Evolutionary conservation across 2,888 invertebrate species (phyloP).

Genomic region (Sabatieria punctata): DNA sequence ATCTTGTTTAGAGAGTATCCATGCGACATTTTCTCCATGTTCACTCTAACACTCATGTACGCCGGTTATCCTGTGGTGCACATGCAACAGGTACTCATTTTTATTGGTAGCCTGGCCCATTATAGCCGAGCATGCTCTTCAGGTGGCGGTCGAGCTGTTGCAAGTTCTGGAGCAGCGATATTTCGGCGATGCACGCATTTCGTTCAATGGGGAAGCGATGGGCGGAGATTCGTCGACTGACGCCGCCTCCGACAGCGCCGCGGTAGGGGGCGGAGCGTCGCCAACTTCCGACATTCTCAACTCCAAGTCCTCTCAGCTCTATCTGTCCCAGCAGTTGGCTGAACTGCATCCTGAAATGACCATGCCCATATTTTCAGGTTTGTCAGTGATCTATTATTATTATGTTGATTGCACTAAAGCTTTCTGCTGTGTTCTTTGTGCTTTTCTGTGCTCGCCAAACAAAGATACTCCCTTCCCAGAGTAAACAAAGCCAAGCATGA

Average conservation of each 20-base stretch:
- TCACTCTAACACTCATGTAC: slow-evolving; percentile 89
- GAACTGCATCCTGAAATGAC: slow-evolving; percentile 88
- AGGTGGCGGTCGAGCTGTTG: slow-evolving; percentile 73
- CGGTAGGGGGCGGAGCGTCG: no score
- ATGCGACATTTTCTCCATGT: slow-evolving; percentile 62
- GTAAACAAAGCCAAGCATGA: no score
- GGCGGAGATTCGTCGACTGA: not conserved
- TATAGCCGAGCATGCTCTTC: slow-evolving; percentile 18
- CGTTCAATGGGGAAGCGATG: slow-evolving; percentile 38
- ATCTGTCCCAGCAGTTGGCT: slow-evolving; percentile 75
- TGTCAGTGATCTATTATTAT: no score
- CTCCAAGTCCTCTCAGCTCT: slow-evolving; percentile 52
- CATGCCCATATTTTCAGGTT: slow-evolving; percentile 98
- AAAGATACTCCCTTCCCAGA: no score
- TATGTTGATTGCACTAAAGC: no score
- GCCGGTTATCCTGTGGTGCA: slow-evolving; percentile 70
- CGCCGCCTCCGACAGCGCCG: not conserved
- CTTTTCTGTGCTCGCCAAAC: slow-evolving; percentile 1
- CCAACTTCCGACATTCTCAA: not conserved
- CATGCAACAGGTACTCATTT: slow-evolving; percentile 53
- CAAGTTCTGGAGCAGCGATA: slow-evolving; percentile 80
- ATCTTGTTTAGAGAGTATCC: slow-evolving; percentile 83
- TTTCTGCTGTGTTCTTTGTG: no score
- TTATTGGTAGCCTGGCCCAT: slow-evolving; percentile 10
- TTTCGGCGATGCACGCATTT: slow-evolving; percentile 47